These are phyloP conservation scores for Lordiphosa stackelbergi DNA, from an alignment of 1,140 invertebrate species.

Conservation along the genomic window DNA sequence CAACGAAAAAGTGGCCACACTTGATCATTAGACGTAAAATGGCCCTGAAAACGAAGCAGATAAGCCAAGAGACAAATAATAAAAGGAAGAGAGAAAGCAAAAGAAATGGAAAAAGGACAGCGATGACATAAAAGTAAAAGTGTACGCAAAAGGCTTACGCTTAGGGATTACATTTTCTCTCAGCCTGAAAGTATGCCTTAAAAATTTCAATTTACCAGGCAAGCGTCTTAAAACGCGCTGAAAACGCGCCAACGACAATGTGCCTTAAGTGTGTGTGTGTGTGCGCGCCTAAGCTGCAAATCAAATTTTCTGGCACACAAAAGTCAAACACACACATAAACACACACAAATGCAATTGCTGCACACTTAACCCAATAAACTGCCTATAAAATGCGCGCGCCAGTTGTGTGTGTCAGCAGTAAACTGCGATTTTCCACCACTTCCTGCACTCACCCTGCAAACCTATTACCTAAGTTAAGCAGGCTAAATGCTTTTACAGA, in stretches of 20 bases:
- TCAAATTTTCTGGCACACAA: conserved; percentile 32
- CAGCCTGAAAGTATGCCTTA: conserved; percentile 31
- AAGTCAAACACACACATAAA: conserved; percentile 7
- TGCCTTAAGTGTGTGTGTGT: conserved; percentile 15
- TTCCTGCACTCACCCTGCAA: neutral
- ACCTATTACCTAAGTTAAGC: conserved; percentile 30
- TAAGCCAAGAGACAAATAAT: conserved; percentile 35
- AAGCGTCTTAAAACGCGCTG: conserved; percentile 16
- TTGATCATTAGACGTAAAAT: conserved; percentile 65
- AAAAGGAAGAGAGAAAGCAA: conserved; percentile 1
- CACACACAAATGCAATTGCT: conserved; percentile 17
- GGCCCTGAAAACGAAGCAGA: conserved; percentile 37
- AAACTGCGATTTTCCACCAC: conserved; percentile 9
- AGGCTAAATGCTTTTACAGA: conserved; percentile 29
- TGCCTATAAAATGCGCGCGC: conserved; percentile 30
- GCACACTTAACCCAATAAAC: conserved; percentile 61
- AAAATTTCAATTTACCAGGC: conserved; percentile 6
- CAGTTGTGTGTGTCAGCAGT: conserved; percentile 51
- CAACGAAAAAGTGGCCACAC: conserved; percentile 30
- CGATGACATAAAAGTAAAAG: conserved; percentile 1
- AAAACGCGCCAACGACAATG: conserved; percentile 19
- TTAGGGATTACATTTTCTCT: conserved; percentile 9
- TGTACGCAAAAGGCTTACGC: conserved; percentile 47
- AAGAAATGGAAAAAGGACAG: conserved; percentile 1
- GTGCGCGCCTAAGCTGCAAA: conserved; percentile 39